Conservation (phyloP, 2,797 vertebrate genomes). For the Cephalopachus bancanus region DNA sequence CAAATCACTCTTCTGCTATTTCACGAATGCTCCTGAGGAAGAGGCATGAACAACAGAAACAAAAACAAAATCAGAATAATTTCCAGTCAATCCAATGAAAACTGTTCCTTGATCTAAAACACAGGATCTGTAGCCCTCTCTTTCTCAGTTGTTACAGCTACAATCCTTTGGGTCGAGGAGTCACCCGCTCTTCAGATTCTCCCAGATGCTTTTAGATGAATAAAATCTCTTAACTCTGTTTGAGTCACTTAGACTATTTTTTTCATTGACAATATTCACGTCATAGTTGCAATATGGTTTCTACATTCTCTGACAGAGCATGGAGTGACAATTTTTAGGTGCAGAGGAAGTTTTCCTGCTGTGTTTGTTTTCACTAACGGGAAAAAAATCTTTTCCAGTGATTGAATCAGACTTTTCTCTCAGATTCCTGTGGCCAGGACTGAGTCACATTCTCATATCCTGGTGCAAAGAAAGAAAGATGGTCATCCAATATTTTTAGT, state of each 20-base stretch:
- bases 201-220: background rate
- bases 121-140: background rate
- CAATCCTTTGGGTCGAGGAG: background rate
- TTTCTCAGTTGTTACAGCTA: background rate
- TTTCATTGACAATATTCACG: background rate
- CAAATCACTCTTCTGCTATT: background rate
- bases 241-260: background rate
- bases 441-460: conserved; percentile 32
- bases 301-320: background rate
- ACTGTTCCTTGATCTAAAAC: background rate
- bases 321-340: background rate
- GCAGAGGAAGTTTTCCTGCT: background rate
- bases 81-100: background rate
- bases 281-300: background rate
- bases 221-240: background rate
- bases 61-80: background rate
- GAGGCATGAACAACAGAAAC: background rate
- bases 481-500: conserved; percentile 53
- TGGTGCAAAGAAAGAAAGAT: background rate
- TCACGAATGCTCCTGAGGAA: background rate
- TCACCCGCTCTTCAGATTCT: background rate
- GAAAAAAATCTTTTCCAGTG: background rate
- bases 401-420: conserved; percentile 30
- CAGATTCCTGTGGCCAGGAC: background rate
- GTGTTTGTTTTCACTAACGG: background rate